Evolutionary conservation across 2,113 vertebrate genomes (phyloP).

Genomic region (Upupa epops): DNA sequence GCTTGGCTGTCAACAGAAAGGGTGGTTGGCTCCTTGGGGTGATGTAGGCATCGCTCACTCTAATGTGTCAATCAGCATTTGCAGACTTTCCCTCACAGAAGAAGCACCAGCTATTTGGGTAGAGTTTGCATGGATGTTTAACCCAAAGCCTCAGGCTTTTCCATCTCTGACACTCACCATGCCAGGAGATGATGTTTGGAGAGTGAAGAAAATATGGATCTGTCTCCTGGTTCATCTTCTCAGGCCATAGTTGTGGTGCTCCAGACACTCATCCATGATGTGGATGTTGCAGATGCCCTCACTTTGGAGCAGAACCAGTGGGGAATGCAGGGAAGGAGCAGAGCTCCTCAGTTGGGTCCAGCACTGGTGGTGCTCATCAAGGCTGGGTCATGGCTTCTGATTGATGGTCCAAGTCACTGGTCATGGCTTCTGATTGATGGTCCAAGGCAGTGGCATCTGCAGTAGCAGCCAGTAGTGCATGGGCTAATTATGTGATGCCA

Average conservation of each 20-base stretch:
- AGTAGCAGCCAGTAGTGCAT: fast-evolving
- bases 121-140: background rate
- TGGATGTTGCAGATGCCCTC: fast-evolving
- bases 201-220: fast-evolving
- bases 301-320: fast-evolving
- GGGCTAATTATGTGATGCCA: background rate
- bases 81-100: fast-evolving
- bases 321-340: background rate
- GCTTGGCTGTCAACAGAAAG: background rate
- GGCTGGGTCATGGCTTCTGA: background rate
- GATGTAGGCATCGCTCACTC: fast-evolving
- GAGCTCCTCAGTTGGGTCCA: background rate
- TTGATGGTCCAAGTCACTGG: fast-evolving
- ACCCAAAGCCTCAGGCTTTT: background rate
- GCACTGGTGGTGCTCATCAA: background rate
- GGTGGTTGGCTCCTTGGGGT: background rate
- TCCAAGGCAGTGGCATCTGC: background rate
- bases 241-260: fast-evolving
- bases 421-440: background rate
- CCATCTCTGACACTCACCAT: fast-evolving
- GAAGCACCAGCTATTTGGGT: background rate
- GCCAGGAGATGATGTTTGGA: background rate
- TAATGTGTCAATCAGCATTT: fast-evolving
- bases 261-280: fast-evolving
- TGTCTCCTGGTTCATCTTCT: background rate